phyloP scores from a whole-genome alignment of 2,888 invertebrate species.

The Patella ulyssiponensis region DNA sequence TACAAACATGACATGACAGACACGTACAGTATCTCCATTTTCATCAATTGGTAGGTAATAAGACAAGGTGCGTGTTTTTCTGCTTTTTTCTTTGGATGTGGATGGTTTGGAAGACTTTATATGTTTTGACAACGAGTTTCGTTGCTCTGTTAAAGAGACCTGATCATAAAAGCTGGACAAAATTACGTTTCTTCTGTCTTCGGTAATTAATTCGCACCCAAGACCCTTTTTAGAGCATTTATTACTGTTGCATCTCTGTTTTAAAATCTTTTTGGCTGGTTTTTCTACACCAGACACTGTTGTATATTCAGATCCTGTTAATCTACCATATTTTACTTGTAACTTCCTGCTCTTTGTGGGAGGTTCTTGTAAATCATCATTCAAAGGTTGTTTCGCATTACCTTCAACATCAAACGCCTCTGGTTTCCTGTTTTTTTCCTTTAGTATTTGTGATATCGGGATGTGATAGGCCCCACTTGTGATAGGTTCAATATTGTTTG shows the following conservation, averaged over 20 bases:
- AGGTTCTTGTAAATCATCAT: neutral
- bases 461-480: too few relatives aligned
- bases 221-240: neutral
- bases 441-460: too few relatives aligned
- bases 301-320: neutral
- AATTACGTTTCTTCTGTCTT: neutral
- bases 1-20: neutral
- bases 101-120: neutral
- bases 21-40: neutral
- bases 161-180: neutral
- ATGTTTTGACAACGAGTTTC: neutral
- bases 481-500: too few relatives aligned
- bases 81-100: neutral
- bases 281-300: neutral
- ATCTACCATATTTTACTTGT: neutral
- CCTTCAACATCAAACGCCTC: too few relatives aligned
- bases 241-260: neutral
- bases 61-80: constrained; percentile 2
- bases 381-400: too few relatives aligned
- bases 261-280: neutral
- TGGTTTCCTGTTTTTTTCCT: too few relatives aligned
- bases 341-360: neutral
- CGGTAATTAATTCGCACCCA: neutral
- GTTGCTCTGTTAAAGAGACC: neutral
- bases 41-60: neutral